Conservation (phyloP, 2,888 invertebrate species). For the Ethmia dodecea region DNA sequence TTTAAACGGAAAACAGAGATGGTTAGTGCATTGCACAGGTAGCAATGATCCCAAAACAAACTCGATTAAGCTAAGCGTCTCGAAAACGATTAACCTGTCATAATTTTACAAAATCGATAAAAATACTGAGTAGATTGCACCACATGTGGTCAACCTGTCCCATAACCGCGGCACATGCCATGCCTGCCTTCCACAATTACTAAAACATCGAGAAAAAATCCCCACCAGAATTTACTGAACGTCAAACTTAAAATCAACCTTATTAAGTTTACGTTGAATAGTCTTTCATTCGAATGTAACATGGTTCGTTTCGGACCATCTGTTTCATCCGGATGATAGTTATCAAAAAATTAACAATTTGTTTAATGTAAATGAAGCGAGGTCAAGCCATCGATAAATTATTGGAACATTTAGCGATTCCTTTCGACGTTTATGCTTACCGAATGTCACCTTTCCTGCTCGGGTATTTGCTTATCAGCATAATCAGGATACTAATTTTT, state of each 20-base stretch:
- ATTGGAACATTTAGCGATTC: constrained; percentile 62
- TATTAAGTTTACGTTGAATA: constrained; percentile 5
- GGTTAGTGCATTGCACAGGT: constrained; percentile 10
- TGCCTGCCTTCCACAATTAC: constrained; percentile 66
- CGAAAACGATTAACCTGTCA: constrained; percentile 46
- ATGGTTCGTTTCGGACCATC: constrained; percentile 47
- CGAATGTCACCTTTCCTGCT: constrained; percentile 72
- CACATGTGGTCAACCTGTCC: constrained; percentile 77
- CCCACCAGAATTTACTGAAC: constrained; percentile 32
- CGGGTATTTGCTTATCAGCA: constrained; percentile 56
- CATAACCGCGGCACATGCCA: constrained; percentile 74
- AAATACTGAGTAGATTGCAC: constrained; percentile 66
- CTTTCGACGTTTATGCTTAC: constrained; percentile 59
- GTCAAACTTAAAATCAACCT: constrained; percentile 20
- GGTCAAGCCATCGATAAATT: constrained; percentile 69
- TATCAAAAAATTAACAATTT: constrained; percentile 78
- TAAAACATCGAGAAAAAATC: constrained; percentile 54
- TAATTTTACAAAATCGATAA: constrained; percentile 57
- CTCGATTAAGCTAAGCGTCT: constrained; percentile 50
- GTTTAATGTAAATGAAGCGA: constrained; percentile 75
- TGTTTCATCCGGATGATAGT: constrained; percentile 73
- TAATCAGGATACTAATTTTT: constrained; percentile 55
- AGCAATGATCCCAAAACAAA: constrained; percentile 41
- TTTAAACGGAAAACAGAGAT: not conserved
- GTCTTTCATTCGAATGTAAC: constrained; percentile 17